These are phyloP conservation scores for Clitarchus hookeri DNA, from an alignment of 2,888 invertebrate species.

Conservation along the genomic window DNA sequence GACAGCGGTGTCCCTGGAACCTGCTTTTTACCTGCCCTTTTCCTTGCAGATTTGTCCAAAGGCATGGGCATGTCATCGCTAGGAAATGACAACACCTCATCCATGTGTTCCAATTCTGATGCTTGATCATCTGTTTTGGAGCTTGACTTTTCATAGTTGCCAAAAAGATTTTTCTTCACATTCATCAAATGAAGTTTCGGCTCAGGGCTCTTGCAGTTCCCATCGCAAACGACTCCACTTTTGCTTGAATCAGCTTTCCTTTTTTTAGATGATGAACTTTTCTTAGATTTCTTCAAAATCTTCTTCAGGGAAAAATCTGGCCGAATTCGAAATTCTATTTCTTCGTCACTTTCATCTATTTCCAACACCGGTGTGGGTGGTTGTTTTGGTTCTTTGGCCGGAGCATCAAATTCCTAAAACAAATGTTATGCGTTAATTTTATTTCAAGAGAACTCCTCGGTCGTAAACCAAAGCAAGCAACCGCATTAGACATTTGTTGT, in stretches of 20 bases:
- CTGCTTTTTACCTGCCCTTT: neutral
- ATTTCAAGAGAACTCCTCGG: no score
- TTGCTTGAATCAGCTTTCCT: neutral
- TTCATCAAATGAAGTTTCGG: neutral
- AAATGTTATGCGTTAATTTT: neutral
- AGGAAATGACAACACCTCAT: neutral
- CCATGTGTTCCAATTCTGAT: neutral
- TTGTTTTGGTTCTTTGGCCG: neutral
- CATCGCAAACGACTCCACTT: neutral
- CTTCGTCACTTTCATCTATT: constrained; percentile 38
- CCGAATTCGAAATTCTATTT: constrained; percentile 36
- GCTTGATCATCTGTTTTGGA: neutral
- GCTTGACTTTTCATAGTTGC: neutral
- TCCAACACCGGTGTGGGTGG: constrained; percentile 25
- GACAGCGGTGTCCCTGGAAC: neutral
- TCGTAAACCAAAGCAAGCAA: neutral
- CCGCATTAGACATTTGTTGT: no score
- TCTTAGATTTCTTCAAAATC: neutral
- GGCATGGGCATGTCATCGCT: neutral
- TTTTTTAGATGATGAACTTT: neutral
- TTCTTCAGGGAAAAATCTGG: constrained; percentile 33
- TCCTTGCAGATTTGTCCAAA: neutral
- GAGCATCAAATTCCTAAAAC: constrained; percentile 5
- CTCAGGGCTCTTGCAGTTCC: neutral
- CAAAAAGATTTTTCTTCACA: constrained; percentile 8